phyloP scores from a whole-genome alignment of 2,113 vertebrate species.

The Elephantulus edwardii region DNA sequence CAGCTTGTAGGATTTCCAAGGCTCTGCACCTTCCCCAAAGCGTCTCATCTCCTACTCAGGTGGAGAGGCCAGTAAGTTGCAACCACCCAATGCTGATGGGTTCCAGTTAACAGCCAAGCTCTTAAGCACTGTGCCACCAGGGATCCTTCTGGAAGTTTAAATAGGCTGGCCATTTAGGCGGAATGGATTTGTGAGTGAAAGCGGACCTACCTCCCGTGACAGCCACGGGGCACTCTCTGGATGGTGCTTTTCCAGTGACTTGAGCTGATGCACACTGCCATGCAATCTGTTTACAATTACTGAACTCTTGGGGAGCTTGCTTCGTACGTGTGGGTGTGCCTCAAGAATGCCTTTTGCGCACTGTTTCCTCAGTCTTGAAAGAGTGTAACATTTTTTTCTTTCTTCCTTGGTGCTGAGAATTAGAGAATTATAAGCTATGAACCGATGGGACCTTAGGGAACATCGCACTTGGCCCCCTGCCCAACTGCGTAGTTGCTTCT shows the following conservation, averaged over 20 bases:
- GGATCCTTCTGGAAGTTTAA: neutral
- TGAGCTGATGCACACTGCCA: neutral
- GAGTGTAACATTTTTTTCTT: neutral
- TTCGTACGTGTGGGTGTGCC: neutral
- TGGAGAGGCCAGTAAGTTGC: neutral
- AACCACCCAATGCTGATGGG: neutral
- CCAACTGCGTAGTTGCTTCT: neutral
- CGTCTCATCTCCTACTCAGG: neutral
- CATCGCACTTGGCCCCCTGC: neutral
- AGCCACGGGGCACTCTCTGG: neutral
- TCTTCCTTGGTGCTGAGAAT: neutral
- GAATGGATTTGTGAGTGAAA: neutral
- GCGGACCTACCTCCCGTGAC: neutral
- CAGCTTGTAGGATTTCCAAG: neutral
- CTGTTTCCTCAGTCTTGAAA: neutral
- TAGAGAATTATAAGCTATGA: neutral
- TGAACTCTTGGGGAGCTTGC: neutral
- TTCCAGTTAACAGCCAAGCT: neutral
- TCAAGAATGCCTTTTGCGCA: neutral
- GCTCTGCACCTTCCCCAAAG: neutral
- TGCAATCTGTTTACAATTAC: constrained; percentile 32
- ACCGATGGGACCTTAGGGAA: neutral
- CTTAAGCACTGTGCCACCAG: neutral
- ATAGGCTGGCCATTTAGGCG: neutral
- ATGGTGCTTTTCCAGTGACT: neutral